Evolutionary conservation across 2,113 vertebrate genomes (phyloP), one percentile per base, ranked within the genome.

Genomic region (Crotalus tigris): DNA sequence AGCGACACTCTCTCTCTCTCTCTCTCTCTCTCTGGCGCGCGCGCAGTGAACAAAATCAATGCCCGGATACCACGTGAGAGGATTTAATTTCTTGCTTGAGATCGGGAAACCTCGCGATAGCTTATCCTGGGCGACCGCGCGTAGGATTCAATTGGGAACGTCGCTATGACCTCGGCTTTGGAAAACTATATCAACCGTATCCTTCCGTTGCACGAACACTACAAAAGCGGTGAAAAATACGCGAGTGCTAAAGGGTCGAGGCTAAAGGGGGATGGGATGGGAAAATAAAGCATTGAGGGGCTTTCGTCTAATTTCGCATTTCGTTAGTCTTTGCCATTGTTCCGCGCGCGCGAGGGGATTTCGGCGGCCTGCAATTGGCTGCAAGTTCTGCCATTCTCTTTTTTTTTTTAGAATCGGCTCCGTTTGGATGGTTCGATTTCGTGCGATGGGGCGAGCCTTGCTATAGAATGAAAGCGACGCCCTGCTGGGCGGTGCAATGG

Each of bases 111-210:
- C 15, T 90, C 89, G 24, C 89, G 89, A 61, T 13, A 51, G 26
- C 58, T 69, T 54, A 33, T 64, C 13, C 1, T 2, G 15, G 69
- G 2, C 57, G 51, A 44, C 86, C 26, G 64, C 1, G 0, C 1
- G 3, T 0, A 3, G 8, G 0, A 1, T 1, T 1, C 46, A 91
- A 46, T 4, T 17, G 53, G 85, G 29, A 29, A 0, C 1, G 46
- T 0, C 81, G 92, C 23, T 55, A 98, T 98, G 98, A 98, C 98
- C 0, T 98, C 98, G 1, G 98, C 98, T 0, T 46, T 98, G 95
- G 98, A 98, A 93, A 98, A 96, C 59, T 98, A 98, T 91, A 98
- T 98, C 93, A 98, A 98, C 96, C 97, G 98, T 98, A 98, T 98
- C 98, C 97, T 97, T 13, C 0, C 6, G 75, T 17, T 2, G n/a